Conservation (phyloP, 2,113 vertebrate genomes). For the Pangasianodon gigas region DNA sequence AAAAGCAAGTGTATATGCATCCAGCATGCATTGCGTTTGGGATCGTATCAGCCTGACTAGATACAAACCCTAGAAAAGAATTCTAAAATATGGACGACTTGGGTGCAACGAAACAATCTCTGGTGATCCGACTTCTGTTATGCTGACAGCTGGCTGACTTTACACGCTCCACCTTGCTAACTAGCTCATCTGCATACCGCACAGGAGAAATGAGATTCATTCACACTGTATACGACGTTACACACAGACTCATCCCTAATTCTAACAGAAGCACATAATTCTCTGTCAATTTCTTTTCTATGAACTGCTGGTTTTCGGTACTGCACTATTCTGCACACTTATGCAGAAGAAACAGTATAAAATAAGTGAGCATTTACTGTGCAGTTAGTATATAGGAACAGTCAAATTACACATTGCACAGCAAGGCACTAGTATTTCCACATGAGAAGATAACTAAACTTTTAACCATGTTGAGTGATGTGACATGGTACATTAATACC, state of each 20-base stretch:
- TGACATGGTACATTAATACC: background rate
- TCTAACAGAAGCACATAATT: background rate
- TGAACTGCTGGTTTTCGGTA: background rate
- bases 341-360: background rate
- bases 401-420: background rate
- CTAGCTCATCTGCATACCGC: background rate
- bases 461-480: background rate
- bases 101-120: background rate
- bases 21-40: background rate
- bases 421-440: background rate
- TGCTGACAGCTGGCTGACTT: slow-evolving; percentile 1
- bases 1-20: background rate
- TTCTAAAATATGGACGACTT: slow-evolving; percentile 1
- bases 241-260: background rate
- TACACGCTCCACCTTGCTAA: background rate
- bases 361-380: background rate
- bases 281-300: background rate
- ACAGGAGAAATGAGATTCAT: background rate
- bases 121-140: background rate
- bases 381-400: background rate
- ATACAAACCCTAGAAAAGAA: background rate
- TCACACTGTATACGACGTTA: background rate
- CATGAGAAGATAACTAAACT: background rate
- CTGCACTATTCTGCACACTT: too few species aligned
- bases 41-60: background rate